These are phyloP conservation scores for Maccullochella peelii DNA, from an alignment of 2,113 vertebrate species.

Conservation along the genomic window DNA sequence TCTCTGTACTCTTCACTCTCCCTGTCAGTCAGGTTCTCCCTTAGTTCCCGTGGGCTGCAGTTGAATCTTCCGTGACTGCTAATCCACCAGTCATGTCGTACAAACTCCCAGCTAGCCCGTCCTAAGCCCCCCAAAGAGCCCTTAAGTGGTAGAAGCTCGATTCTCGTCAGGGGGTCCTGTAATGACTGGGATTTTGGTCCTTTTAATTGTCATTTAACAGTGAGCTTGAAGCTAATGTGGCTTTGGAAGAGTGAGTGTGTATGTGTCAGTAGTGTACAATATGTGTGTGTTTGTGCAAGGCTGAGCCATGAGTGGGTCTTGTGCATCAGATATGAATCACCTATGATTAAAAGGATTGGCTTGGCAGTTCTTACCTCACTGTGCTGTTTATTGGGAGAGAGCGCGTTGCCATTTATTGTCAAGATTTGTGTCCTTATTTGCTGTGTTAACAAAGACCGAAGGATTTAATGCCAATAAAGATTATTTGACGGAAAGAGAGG, in stretches of 20 bases:
- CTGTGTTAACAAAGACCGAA: conserved; percentile 22
- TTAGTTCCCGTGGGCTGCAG: conserved; percentile 21
- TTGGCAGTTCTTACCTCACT: conserved; percentile 4
- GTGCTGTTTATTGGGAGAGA: conserved; percentile 18
- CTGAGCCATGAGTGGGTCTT: conserved; percentile 27
- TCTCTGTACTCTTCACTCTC: neutral
- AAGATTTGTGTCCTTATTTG: conserved; percentile 37
- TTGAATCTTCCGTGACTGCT: conserved; percentile 74
- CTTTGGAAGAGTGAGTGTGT: conserved; percentile 14
- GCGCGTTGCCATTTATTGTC: conserved; percentile 18
- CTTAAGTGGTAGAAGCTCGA: conserved; percentile 73
- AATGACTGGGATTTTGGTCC: conserved; percentile 75
- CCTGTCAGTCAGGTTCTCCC: conserved; percentile 12
- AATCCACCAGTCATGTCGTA: conserved; percentile 70
- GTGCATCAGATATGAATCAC: conserved; percentile 51
- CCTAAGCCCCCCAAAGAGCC: conserved; percentile 70
- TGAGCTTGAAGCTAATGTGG: conserved; percentile 57
- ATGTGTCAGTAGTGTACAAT: neutral
- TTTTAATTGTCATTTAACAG: conserved; percentile 76
- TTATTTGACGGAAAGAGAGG: conserved; percentile 24
- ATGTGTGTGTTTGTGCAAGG: conserved; percentile 25
- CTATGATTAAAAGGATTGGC: conserved; percentile 37
- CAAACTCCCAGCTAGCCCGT: conserved; percentile 63
- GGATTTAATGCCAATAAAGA: conserved; percentile 40
- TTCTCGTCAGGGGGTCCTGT: conserved; percentile 70